phyloP scores from a whole-genome alignment of 2,113 vertebrate genomes.

The Phrynosoma blainvillii region DNA sequence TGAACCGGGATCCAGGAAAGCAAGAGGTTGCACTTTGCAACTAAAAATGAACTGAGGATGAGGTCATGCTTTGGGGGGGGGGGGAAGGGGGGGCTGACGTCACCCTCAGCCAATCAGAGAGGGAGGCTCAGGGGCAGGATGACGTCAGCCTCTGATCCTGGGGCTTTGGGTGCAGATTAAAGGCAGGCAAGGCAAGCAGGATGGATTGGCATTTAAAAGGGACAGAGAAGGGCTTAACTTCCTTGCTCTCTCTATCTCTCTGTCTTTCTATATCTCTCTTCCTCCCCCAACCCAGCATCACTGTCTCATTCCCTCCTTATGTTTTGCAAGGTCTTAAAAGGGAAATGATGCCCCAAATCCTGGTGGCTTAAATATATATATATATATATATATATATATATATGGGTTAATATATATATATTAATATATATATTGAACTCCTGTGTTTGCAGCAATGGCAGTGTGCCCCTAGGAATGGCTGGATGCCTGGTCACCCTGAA shows the following conservation, averaged over 20 bases:
- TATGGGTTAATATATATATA: no score
- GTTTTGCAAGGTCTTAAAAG: constrained; percentile 28
- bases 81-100: constrained; percentile 87
- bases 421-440: no score
- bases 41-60: constrained; percentile 87
- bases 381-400: no score
- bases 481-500: no score
- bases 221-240: constrained; percentile 31
- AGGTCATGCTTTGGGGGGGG: constrained; percentile 83
- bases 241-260: no score
- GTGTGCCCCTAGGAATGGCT: no score
- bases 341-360: constrained; percentile 9
- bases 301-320: not conserved
- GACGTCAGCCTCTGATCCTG: constrained; percentile 83
- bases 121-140: constrained; percentile 75
- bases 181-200: constrained; percentile 32
- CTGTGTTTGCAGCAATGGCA: no score
- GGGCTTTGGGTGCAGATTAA: constrained; percentile 54
- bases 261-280: no score
- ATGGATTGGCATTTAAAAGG: constrained; percentile 37
- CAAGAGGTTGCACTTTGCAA: constrained; percentile 80
- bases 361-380: no score
- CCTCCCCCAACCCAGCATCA: not conserved
- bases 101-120: constrained; percentile 90
- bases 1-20: constrained; percentile 54